Evolutionary conservation across 2,113 vertebrate genomes (phyloP), one percentile per base, ranked within the genome.

Genomic region (Leptodactylus fuscus): DNA sequence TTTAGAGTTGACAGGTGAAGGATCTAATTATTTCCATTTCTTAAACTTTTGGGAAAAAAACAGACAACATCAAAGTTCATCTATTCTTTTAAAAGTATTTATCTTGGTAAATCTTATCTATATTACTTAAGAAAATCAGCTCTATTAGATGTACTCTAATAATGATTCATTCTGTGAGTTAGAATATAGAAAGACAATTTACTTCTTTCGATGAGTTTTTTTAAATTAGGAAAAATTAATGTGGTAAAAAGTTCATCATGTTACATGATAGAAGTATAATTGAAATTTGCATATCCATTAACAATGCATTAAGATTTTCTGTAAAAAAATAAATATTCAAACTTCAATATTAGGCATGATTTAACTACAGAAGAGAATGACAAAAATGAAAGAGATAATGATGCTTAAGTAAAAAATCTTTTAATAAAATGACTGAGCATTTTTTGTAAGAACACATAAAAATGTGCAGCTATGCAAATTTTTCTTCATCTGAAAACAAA

Each of bases 11-110:
- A 85, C 83, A 58, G 75, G 75, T 85, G 48, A 80, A 85, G 16
- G 62, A 80, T 85, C 60, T 58, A 76, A 83, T 83, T 62, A 75
- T 62, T 83, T 83, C 38, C 24, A 75, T 83, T 75, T 75, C 5
- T 27, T 69, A 62, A 41, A 75, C 74, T 62, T 60, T 1, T 29
- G 34, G n/a, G n/a, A n/a, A 11, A 75, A 69, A 69, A 70, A 70
- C 22, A 70, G 60, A 44, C 13, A 65, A 67, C 41, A 79, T 79
- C 29, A 79, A 85, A 70, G 60, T 70, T 85, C 32, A 44, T n/a
- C 12, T 55, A 22, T 85, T 53, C 74, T 24, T 77, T 77, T 32
- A 51, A 77, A 44, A 9, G 41, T 44, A 44, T 44, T 44, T 62
- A n/a, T n/a, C n/a, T n/a, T n/a, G n/a, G n/a, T n/a, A n/a, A n/a